Base-by-base conservation (phyloP, 2,888 invertebrate species). In the Leptogaster cylindrica region DNA sequence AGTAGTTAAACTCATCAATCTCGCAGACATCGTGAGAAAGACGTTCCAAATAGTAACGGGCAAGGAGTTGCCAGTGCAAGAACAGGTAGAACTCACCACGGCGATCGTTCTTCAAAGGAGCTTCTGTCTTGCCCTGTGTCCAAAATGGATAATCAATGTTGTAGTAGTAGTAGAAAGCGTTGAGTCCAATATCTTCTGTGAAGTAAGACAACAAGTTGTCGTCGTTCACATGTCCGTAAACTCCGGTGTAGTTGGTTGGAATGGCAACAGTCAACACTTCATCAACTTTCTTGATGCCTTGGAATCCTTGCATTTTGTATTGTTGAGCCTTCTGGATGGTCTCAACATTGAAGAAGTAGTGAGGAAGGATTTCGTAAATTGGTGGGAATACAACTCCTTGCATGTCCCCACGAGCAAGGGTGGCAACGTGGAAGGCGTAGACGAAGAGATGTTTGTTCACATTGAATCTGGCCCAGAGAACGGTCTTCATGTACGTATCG, bases 181-280 rank as follows among this genome's bases (percentile, higher is more conserved):
- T 91, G 10, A 92, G 82, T 71, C 89, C 91, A 61, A 92, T 82
- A 77, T 93, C 92, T 77, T 92, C 91, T 16, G 86, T 86, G 82
- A 88, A 92, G 80, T 92, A 92, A 48, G 84, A 82, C 69, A 91
- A 74, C 20, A 82, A 81, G 75, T 89, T 87, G 65, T 88, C 87
- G 14, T 85, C 82, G 74, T 86, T 83, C 36, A 86, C 70, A 25
- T 85, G 80, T 70, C 84, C 82, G 71, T 87, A 85, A 68, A 84
- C 79, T 48, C 86, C 87, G 71, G 88, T 87, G 77, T 89, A 88
- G 83, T 89, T 89, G 67, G 88, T 85, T 69, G 87, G 84, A 71
- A 90, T 84, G 28, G 86, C 83, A 63, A 87, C 81, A 71, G 84
- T 83, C 75, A 85, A 84, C 73, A 85, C 83, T 48, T 78, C 76